These are phyloP conservation scores for Mycetomoellerius zeteki DNA, from an alignment of 1,140 invertebrate genomes.

Conservation along the genomic window DNA sequence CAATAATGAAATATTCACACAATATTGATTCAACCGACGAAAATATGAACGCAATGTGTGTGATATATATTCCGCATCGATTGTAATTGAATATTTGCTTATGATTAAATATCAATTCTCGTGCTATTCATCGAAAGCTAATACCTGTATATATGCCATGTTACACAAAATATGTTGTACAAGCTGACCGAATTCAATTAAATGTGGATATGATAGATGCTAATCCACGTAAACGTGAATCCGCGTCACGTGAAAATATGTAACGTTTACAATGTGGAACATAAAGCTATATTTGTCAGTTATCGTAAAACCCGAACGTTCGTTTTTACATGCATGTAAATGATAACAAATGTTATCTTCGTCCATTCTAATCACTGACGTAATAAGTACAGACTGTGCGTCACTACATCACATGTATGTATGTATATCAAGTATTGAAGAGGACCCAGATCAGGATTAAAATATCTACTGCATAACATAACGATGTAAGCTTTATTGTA, in stretches of 20 bases:
- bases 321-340: not conserved
- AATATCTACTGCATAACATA: too few species aligned
- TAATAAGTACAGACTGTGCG: too few species aligned
- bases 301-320: not conserved
- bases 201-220: not conserved
- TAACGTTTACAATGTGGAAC: not conserved
- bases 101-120: constrained; percentile 32
- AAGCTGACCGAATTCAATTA: constrained; percentile 23
- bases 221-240: not conserved
- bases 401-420: too few species aligned
- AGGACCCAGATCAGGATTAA: too few species aligned
- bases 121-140: constrained; percentile 22
- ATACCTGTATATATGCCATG: not conserved
- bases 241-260: not conserved
- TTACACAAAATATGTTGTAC: constrained; percentile 12
- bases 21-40: not conserved
- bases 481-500: too few species aligned
- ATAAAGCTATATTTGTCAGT: too few species aligned
- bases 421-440: too few species aligned
- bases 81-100: constrained; percentile 4
- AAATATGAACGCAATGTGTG: not conserved
- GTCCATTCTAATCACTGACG: not conserved
- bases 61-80: not conserved
- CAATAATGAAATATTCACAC: not conserved
- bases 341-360: not conserved